Conservation (phyloP, 1,140 invertebrate species). For the Phenacoccus solenopsis region DNA sequence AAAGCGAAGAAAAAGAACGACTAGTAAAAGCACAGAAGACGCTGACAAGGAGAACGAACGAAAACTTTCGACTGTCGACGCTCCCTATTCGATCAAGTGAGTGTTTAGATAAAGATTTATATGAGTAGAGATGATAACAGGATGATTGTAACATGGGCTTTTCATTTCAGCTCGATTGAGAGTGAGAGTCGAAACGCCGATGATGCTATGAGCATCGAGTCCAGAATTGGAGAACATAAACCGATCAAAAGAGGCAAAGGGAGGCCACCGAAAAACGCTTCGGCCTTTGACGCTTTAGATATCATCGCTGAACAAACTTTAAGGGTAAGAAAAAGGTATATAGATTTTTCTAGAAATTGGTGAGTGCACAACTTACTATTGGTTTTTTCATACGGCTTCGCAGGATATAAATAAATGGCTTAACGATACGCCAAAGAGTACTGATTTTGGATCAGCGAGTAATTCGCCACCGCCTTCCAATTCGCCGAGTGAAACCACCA, state of each 20-base stretch:
- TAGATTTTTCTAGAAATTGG: not conserved
- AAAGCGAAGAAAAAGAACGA: slow-evolving; percentile 31
- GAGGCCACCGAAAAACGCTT: slow-evolving; percentile 29
- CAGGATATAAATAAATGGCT: slow-evolving; percentile 77
- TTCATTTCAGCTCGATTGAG: not conserved
- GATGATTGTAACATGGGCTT: not conserved
- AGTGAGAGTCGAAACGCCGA: not conserved
- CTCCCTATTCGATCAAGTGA: slow-evolving; percentile 13
- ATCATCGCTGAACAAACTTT: slow-evolving; percentile 67
- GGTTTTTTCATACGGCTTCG: slow-evolving; percentile 21
- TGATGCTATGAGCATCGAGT: slow-evolving; percentile 23
- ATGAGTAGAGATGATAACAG: not conserved
- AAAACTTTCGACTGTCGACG: not conserved
- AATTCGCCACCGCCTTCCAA: slow-evolving; percentile 43
- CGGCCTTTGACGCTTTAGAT: slow-evolving; percentile 59
- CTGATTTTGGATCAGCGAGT: slow-evolving; percentile 55
- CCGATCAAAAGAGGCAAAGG: slow-evolving; percentile 30
- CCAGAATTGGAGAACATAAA: slow-evolving; percentile 28
- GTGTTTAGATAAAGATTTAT: not conserved
- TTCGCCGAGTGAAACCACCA: not conserved
- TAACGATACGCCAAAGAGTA: slow-evolving; percentile 61
- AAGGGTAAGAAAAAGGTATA: slow-evolving; percentile 44
- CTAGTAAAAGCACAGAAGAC: slow-evolving; percentile 34
- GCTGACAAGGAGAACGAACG: slow-evolving; percentile 29
- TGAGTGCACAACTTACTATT: slow-evolving; percentile 4